Percentiles rank a stretch among this genome's conserved stretches.
phyloP scores from a whole-genome alignment of 37 sponge, comb jelly and placozoan genomes.

The Amphimedon queenslandica region DNA sequence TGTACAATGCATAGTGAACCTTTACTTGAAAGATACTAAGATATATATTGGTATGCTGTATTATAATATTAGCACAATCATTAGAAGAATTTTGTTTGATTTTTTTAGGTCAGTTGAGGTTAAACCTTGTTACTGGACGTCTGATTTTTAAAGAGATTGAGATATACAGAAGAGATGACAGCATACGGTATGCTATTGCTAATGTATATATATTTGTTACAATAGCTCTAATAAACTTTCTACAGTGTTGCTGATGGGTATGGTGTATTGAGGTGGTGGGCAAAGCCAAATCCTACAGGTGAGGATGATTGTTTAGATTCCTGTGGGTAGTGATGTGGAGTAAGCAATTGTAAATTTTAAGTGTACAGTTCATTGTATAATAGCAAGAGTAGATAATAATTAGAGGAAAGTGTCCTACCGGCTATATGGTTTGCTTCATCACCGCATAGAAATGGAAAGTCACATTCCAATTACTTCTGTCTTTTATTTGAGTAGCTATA shows the following conservation, averaged over 20 bases:
- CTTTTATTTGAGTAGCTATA: too few relatives aligned
- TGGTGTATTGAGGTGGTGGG: conserved; percentile 49
- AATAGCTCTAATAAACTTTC: background rate
- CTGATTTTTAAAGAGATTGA: conserved; percentile 53
- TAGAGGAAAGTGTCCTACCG: too few relatives aligned
- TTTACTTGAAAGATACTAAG: conserved; percentile 36
- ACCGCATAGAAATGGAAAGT: too few relatives aligned
- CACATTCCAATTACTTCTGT: too few relatives aligned
- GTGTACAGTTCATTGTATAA: too few relatives aligned
- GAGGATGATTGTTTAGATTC: too few relatives aligned
- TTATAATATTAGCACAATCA: background rate
- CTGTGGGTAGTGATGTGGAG: background rate
- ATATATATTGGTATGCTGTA: conserved; percentile 51
- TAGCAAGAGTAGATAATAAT: too few relatives aligned
- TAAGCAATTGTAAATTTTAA: too few relatives aligned
- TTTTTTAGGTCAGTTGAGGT: conserved; percentile 31
- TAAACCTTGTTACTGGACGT: conserved; percentile 44
- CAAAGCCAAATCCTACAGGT: conserved; percentile 3
- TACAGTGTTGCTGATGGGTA: conserved; percentile 57
- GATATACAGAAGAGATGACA: conserved; percentile 44
- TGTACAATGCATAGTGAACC: conserved; percentile 18
- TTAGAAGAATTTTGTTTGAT: background rate
- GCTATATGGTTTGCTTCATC: too few relatives aligned
- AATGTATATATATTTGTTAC: background rate
- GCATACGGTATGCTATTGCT: conserved; percentile 26